Evolutionary conservation across 2,797 vertebrate species (phyloP).

Genomic region (Sebastes vulpes): DNA sequence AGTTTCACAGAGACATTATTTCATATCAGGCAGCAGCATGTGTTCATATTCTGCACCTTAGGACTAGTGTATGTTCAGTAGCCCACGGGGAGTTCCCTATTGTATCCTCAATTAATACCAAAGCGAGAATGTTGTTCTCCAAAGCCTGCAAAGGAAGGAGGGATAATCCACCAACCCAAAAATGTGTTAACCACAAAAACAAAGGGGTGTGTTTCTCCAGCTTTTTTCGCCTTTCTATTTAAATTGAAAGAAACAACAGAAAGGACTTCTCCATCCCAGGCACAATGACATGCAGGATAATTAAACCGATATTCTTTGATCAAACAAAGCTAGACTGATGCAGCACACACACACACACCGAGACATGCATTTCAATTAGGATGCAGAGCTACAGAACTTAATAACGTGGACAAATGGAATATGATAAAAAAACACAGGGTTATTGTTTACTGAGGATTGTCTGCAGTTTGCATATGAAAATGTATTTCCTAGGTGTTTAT

Average conservation of each 20-base stretch:
- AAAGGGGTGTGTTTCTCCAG: neutral
- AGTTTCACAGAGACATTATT: neutral
- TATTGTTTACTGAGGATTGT: neutral
- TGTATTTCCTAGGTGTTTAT: neutral
- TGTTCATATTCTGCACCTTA: neutral
- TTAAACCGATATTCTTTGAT: slow-evolving; percentile 41
- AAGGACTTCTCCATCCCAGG: neutral
- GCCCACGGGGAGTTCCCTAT: neutral
- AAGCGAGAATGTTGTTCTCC: slow-evolving; percentile 8
- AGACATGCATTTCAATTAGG: slow-evolving; percentile 15
- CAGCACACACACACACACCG: slow-evolving; percentile 12
- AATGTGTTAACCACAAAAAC: slow-evolving; percentile 6
- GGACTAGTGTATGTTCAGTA: slow-evolving; percentile 1
- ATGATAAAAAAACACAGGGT: neutral
- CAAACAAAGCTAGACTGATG: slow-evolving; percentile 10
- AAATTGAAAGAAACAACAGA: slow-evolving; percentile 24
- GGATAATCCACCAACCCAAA: neutral
- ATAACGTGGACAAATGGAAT: slow-evolving; percentile 4
- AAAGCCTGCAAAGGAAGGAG: neutral
- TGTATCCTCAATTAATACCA: slow-evolving; percentile 20
- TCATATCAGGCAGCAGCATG: neutral
- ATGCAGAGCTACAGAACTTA: neutral
- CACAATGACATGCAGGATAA: slow-evolving; percentile 21
- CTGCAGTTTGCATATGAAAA: neutral
- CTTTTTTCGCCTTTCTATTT: neutral